phyloP scores from a whole-genome alignment of 1,140 invertebrate species.

The Formica selysi region DNA sequence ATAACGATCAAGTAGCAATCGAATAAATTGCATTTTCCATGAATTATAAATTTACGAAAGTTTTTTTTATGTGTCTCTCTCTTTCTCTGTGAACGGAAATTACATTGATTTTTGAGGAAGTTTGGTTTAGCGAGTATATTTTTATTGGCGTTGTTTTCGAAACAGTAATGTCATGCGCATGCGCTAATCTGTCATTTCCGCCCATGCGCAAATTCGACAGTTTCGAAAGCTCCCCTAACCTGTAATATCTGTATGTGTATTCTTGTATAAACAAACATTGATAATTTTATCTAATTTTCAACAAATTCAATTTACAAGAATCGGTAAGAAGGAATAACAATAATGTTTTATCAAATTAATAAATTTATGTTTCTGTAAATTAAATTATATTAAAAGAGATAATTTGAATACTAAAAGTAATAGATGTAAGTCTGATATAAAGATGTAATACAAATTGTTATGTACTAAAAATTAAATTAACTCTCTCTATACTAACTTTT shows the following conservation, averaged over 20 bases:
- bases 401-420: too few relatives aligned
- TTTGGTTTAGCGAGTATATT: neutral
- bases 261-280: neutral
- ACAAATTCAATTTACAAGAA: neutral
- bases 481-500: neutral
- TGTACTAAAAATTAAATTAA: neutral
- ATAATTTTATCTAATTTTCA: neutral
- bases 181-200: neutral
- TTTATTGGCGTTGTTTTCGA: conserved; percentile 12
- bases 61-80: too few relatives aligned
- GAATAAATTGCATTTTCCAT: neutral
- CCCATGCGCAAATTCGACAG: neutral
- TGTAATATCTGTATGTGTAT: neutral
- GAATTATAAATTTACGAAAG: neutral
- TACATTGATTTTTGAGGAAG: neutral
- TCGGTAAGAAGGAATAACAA: neutral
- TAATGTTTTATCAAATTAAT: neutral
- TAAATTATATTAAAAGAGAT: neutral
- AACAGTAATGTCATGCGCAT: neutral
- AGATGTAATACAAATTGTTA: too few relatives aligned
- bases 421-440: too few relatives aligned
- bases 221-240: neutral
- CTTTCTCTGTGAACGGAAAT: neutral
- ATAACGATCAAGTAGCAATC: too few relatives aligned
- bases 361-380: neutral